These are phyloP conservation scores for Oryzias sinensis DNA, from an alignment of 2,797 vertebrate species.

Conservation along the genomic window DNA sequence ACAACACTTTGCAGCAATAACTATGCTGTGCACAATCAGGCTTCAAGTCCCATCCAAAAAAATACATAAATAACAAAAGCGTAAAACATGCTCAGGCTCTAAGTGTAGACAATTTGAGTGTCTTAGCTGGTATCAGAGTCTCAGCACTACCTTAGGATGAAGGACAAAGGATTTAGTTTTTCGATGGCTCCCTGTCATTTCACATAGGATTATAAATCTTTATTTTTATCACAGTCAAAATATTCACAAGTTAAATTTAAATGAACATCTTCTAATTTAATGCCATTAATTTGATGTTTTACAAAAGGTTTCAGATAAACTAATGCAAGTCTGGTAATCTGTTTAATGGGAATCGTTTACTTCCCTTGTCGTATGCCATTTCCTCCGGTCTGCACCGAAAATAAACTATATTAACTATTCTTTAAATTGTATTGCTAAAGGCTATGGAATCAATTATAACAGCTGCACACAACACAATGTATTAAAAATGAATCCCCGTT, in stretches of 20 bases:
- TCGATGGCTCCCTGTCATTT: conserved; percentile 40
- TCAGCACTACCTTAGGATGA: conserved; percentile 29
- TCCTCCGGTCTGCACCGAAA: conserved; percentile 3
- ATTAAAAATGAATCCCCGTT: conserved; percentile 18
- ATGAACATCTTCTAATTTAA: conserved; percentile 18
- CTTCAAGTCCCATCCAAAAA: conserved; percentile 7
- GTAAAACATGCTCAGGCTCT: conserved; percentile 15
- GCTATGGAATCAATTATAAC: conserved; percentile 26
- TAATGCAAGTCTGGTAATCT: conserved; percentile 6
- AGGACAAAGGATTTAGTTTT: conserved; percentile 37
- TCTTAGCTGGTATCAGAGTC: conserved; percentile 26
- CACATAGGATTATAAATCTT: conserved; percentile 39
- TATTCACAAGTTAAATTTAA: conserved; percentile 15
- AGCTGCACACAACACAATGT: conserved; percentile 13
- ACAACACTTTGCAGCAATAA: conserved; percentile 15
- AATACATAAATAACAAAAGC: conserved; percentile 33
- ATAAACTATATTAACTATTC: conserved; percentile 15
- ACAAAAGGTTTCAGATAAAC: conserved; percentile 1
- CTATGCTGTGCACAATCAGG: conserved; percentile 32
- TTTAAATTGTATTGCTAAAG: conserved; percentile 29
- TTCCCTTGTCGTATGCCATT: neutral
- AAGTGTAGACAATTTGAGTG: conserved; percentile 18
- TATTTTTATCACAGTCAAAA: conserved; percentile 34
- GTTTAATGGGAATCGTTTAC: conserved; percentile 7
- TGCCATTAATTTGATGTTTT: conserved; percentile 1